These are phyloP conservation scores for Tipula vernalis DNA, from an alignment of 2,888 invertebrate genomes.

Conservation along the genomic window DNA sequence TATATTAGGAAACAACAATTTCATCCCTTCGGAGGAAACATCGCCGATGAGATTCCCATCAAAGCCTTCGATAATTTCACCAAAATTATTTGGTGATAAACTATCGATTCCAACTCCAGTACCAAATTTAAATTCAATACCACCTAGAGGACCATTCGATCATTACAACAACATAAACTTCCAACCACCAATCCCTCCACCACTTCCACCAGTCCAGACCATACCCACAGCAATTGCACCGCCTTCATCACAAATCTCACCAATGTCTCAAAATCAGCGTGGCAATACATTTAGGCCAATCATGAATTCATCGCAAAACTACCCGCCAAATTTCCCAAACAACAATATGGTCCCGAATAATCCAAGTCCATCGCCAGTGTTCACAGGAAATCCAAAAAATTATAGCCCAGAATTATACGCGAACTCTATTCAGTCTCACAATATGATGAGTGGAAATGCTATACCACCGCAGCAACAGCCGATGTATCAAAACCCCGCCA, in stretches of 20 bases:
- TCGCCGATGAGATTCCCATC: slow-evolving; percentile 27
- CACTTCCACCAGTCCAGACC: slow-evolving; percentile 5
- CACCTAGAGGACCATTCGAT: slow-evolving; percentile 23
- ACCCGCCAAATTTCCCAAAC: not conserved
- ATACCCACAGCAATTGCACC: not conserved
- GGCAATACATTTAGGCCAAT: slow-evolving; percentile 10
- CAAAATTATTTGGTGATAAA: slow-evolving; percentile 6
- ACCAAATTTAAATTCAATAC: slow-evolving; percentile 5
- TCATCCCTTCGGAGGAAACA: slow-evolving; percentile 23
- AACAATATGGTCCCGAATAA: not conserved
- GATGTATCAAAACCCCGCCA: not conserved
- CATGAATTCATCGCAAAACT: slow-evolving; percentile 12
- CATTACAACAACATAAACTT: slow-evolving; percentile 13
- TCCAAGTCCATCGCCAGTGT: not conserved
- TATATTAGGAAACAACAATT: slow-evolving; percentile 15
- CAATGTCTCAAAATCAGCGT: not conserved
- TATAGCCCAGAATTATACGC: not conserved
- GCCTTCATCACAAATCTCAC: not conserved
- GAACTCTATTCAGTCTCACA: not conserved
- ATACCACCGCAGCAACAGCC: not conserved
- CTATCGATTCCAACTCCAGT: slow-evolving; percentile 6
- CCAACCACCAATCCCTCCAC: slow-evolving; percentile 6
- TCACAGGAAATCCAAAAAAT: not conserved
- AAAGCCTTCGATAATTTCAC: not conserved
- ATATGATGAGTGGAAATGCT: not conserved